Conservation (phyloP, 64 coral and sea anemone species). For the Porites australiensis region DNA sequence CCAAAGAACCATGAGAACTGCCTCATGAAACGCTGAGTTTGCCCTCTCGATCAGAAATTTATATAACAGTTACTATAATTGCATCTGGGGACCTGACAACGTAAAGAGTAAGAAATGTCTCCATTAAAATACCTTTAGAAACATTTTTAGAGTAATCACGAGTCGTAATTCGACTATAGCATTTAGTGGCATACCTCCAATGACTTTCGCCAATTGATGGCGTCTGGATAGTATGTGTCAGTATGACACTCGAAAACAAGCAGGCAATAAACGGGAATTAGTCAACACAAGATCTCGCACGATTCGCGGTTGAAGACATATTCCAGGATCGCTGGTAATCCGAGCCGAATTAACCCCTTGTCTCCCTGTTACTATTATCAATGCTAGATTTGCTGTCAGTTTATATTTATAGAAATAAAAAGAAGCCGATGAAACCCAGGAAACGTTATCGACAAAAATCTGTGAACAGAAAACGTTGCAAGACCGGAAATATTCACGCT, state of each 20-base stretch:
- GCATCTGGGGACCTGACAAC: too few species aligned
- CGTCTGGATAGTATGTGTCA: constrained; percentile 36
- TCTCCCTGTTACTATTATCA: background rate
- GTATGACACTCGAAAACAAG: constrained; percentile 15
- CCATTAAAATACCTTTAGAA: too few species aligned
- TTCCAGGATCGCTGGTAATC: background rate
- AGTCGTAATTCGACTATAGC: too few species aligned
- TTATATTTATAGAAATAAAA: constrained; percentile 17
- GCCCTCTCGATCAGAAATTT: too few species aligned
- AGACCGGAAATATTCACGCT: constrained; percentile 17
- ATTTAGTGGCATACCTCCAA: too few species aligned
- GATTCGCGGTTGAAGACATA: constrained; percentile 16
- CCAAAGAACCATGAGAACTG: too few species aligned
- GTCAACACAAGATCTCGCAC: constrained; percentile 31
- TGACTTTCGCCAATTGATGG: background rate
- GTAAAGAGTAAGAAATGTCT: too few species aligned
- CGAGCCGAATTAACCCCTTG: background rate
- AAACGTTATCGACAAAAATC: constrained; percentile 47
- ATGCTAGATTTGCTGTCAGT: constrained; percentile 2
- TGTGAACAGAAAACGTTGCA: constrained; percentile 39
- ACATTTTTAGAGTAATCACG: too few species aligned
- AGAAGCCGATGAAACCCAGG: constrained; percentile 37
- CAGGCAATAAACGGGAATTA: constrained; percentile 20
- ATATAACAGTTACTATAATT: too few species aligned
- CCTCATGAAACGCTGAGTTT: too few species aligned